These are phyloP conservation scores for Serrognathus titanus DNA, from an alignment of 2,888 invertebrate species.

Conservation along the genomic window DNA sequence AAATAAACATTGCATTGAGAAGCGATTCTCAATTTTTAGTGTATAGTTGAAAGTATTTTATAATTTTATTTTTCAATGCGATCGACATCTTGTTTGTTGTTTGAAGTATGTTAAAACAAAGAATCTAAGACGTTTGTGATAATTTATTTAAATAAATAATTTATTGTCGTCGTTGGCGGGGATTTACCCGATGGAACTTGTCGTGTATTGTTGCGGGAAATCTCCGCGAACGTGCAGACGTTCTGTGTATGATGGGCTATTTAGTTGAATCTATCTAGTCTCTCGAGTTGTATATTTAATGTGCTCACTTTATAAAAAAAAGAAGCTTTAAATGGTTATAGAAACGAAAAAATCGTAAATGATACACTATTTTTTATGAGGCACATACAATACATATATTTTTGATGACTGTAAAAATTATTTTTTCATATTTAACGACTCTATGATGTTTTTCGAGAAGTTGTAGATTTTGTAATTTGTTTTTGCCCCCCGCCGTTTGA, in stretches of 20 bases:
- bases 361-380: conserved; percentile 40
- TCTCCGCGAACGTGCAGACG: neutral
- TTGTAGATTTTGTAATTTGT: conserved; percentile 32
- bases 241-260: neutral
- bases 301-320: conserved; percentile 28
- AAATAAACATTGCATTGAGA: too few species aligned
- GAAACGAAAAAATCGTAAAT: conserved; percentile 28
- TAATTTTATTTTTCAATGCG: too few species aligned
- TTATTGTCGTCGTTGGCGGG: conserved; percentile 3
- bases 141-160: conserved; percentile 23
- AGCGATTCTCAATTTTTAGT: too few species aligned
- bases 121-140: conserved; percentile 21
- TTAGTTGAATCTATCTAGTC: conserved; percentile 7
- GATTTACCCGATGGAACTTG: conserved; percentile 11
- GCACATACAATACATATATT: conserved; percentile 43
- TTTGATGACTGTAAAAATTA: conserved; percentile 36
- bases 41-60: too few species aligned
- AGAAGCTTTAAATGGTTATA: conserved; percentile 38
- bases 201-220: neutral
- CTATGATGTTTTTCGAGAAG: conserved; percentile 19
- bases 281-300: conserved; percentile 17
- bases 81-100: neutral
- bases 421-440: conserved; percentile 16
- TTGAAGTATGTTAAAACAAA: conserved; percentile 1
- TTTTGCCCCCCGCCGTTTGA: conserved; percentile 18